phyloP scores from a whole-genome alignment of 2,113 vertebrate genomes.

The Thomomys bottae region DNA sequence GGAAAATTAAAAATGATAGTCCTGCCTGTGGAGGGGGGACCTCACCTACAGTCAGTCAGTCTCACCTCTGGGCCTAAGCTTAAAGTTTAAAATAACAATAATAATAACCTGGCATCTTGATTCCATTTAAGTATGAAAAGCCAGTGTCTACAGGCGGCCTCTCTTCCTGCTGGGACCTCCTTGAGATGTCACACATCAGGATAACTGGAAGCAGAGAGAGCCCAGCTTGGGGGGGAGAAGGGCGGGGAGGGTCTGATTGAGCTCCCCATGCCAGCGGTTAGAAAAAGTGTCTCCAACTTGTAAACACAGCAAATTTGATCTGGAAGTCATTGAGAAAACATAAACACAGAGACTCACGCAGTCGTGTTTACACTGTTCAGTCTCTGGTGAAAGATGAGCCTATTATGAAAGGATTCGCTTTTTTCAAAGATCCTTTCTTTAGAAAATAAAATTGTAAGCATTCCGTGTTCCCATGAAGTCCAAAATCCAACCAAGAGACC shows the following conservation, averaged over 20 bases:
- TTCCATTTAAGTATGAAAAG: constrained; percentile 30
- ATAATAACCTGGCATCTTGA: constrained; percentile 20
- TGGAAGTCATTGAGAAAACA: constrained; percentile 80
- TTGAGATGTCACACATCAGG: background rate
- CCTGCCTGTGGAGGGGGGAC: accelerated
- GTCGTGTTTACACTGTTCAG: constrained; percentile 57
- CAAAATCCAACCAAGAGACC: background rate
- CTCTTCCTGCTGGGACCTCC: background rate
- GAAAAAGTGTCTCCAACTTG: constrained; percentile 78
- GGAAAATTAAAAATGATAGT: background rate
- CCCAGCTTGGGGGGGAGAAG: no score
- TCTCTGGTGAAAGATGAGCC: constrained; percentile 63
- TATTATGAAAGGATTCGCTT: background rate
- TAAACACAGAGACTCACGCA: constrained; percentile 58
- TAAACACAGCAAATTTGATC: constrained; percentile 78
- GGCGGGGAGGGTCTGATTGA: background rate
- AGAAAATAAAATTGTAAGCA: constrained; percentile 51
- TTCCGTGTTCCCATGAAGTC: background rate
- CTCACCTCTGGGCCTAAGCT: background rate
- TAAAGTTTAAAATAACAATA: constrained; percentile 47
- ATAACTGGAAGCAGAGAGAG: constrained; percentile 38
- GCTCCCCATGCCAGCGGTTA: constrained; percentile 50
- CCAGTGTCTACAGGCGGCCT: background rate
- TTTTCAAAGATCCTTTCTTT: constrained; percentile 30
- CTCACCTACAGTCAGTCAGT: background rate